Base-by-base conservation (phyloP, 2,797 vertebrate genomes). In the Notamacropus eugenii region DNA sequence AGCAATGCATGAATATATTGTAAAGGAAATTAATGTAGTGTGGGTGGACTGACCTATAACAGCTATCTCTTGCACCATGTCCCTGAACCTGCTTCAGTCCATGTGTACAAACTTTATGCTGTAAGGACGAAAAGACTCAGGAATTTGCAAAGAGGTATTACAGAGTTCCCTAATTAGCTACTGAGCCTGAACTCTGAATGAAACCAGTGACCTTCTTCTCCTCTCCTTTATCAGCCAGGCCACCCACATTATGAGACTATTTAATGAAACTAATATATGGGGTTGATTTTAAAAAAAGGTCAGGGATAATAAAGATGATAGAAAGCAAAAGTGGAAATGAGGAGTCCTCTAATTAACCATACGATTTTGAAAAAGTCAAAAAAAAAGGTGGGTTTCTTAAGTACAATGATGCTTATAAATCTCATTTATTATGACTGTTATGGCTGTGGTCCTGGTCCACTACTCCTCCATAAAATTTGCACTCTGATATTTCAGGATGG, bases 11-110 rank as follows among this genome's bases (percentile, higher is more conserved):
- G 62, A 67, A 28, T 91, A 54, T 92, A 91, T 90, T 93, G 55
- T 87, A 96, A 93, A 94, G 67, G 28, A 52, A 94, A 50, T 34
- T 91, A 57, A 93, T 94, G 90, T 55, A 87, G 9, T 5, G 27
- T 92, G 14, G 1, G 40, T 91, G 9, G 92, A 54, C 54, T 87
- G 40, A 46, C 74, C 74, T 82, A 1, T 8, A 40, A 6, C 1
- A 1, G 62, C 31, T 62, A 9, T 22, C 16, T 14, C n/a, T 74
- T 40, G 67, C 16, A 22, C 16, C 16, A 22, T 40, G n/a, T 40
- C n/a, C 19, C 67, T 74, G 19, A 40, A 74, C n/a, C 19, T 74
- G 3, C 19, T 74, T 40, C n/a, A 22, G 6, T 13, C n/a, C 67
- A 10, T 74, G 67, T 22, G 4, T 74, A 74, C 67, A 74, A 40